Evolutionary conservation across 2,888 invertebrate genomes (phyloP).

Genomic region (Colletes collaris): DNA sequence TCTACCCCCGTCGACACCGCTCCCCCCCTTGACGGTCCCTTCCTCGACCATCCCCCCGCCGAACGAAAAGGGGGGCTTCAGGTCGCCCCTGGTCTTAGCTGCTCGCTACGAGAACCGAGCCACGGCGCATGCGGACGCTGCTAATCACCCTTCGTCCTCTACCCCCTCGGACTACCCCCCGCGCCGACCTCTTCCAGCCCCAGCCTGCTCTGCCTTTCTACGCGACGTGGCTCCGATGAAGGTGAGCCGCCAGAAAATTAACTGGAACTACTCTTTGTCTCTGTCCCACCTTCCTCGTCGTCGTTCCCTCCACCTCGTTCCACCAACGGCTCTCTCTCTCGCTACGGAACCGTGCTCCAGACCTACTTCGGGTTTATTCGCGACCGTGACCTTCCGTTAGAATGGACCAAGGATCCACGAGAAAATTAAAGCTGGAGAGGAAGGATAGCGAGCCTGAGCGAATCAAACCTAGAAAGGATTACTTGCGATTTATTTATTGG

Average conservation of each 20-base stretch:
- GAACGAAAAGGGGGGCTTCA: constrained; percentile 69
- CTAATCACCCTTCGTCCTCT: constrained; percentile 76
- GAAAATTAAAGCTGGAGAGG: constrained; percentile 13
- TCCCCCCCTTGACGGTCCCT: constrained; percentile 40
- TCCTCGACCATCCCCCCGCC: constrained; percentile 59
- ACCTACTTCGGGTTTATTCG: constrained; percentile 65
- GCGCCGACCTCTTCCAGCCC: constrained; percentile 29
- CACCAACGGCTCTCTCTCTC: not conserved
- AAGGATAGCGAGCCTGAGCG: too few relatives aligned
- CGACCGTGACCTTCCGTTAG: constrained; percentile 64
- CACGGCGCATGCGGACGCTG: constrained; percentile 78
- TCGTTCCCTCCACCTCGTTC: not conserved
- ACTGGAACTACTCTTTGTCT: constrained; percentile 53
- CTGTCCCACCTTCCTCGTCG: not conserved
- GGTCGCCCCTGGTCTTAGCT: constrained; percentile 77
- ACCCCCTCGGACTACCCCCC: constrained; percentile 64
- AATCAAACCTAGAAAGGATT: too few relatives aligned
- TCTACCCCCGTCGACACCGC: constrained; percentile 50
- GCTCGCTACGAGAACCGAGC: constrained; percentile 63
- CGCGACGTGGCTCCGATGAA: constrained; percentile 56
- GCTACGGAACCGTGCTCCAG: constrained; percentile 33
- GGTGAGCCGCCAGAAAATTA: constrained; percentile 69
- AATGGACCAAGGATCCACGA: constrained; percentile 19
- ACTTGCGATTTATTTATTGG: too few relatives aligned
- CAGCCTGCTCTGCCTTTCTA: constrained; percentile 48